A percentile compares a stretch with the other conserved stretches of the same genome.
Conservation (phyloP, 2,888 invertebrate species). For the Andrena bucephala region DNA sequence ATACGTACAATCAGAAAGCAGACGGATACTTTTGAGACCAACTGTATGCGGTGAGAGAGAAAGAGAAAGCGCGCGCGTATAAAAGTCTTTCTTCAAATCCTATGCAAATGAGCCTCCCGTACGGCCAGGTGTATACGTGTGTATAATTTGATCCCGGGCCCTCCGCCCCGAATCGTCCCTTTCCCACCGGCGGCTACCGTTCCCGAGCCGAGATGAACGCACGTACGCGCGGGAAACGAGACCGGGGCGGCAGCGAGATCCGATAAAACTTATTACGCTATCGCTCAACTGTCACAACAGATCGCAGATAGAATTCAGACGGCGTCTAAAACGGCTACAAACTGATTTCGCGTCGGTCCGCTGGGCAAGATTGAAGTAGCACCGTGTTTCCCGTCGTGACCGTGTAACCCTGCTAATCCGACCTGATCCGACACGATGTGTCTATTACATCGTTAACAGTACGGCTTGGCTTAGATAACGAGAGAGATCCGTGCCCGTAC, state of each 20-base stretch:
- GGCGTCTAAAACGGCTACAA: slow-evolving; percentile 62
- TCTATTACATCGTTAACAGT: slow-evolving; percentile 59
- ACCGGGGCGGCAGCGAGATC: slow-evolving; percentile 25
- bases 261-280: slow-evolving; percentile 75
- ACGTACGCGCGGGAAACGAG: slow-evolving; percentile 46
- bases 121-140: slow-evolving; percentile 74
- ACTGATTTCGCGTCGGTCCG: slow-evolving; percentile 61
- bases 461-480: slow-evolving; percentile 26
- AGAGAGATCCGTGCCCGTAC: slow-evolving; percentile 20
- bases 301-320: slow-evolving; percentile 76
- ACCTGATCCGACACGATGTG: slow-evolving; percentile 64
- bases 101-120: slow-evolving; percentile 76
- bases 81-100: slow-evolving; percentile 74
- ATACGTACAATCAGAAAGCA: not conserved
- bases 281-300: slow-evolving; percentile 79
- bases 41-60: slow-evolving; percentile 32
- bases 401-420: slow-evolving; percentile 62
- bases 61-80: slow-evolving; percentile 12
- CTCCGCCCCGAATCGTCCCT: slow-evolving; percentile 21
- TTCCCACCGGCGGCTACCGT: slow-evolving; percentile 52
- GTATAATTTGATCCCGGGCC: slow-evolving; percentile 66
- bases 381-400: slow-evolving; percentile 46
- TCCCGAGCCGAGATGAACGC: slow-evolving; percentile 48
- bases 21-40: slow-evolving; percentile 28
- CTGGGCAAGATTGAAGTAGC: slow-evolving; percentile 50